These are phyloP conservation scores for Eonycteris spelaea DNA, from an alignment of 2,113 vertebrate genomes.

Conservation along the genomic window DNA sequence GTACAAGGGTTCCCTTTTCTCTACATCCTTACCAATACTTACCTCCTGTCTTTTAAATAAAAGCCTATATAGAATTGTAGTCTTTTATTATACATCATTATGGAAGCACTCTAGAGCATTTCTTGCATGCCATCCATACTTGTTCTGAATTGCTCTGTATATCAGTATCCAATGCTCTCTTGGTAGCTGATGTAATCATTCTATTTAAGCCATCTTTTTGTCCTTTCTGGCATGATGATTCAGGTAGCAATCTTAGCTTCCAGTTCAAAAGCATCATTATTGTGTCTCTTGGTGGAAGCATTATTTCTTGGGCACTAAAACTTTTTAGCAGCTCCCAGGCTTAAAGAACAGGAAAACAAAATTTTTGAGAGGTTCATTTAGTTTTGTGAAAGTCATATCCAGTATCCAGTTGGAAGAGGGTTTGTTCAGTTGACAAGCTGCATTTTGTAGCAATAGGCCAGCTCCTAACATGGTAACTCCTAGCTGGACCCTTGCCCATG, in stretches of 20 bases:
- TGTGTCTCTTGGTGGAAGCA: not conserved
- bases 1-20: too few species aligned
- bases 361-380: not conserved
- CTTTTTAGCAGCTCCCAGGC: not conserved
- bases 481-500: not conserved
- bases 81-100: too few species aligned
- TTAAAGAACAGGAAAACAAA: not conserved
- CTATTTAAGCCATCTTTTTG: too few species aligned
- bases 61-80: too few species aligned
- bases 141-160: too few species aligned
- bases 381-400: not conserved
- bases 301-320: not conserved
- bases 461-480: not conserved
- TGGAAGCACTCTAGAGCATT: too few species aligned
- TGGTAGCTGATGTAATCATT: too few species aligned
- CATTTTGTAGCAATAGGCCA: not conserved
- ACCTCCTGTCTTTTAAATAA: too few species aligned
- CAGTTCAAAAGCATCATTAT: not conserved
- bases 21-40: too few species aligned
- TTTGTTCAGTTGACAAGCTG: not conserved
- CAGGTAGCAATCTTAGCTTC: not conserved
- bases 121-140: too few species aligned
- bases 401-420: not conserved
- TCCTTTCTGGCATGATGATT: too few species aligned
- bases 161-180: too few species aligned